Percentiles rank a stretch among this genome's conserved stretches.
These are phyloP conservation scores for Drosophila trapezifrons DNA, from an alignment of 1,140 invertebrate species.

Conservation along the genomic window DNA sequence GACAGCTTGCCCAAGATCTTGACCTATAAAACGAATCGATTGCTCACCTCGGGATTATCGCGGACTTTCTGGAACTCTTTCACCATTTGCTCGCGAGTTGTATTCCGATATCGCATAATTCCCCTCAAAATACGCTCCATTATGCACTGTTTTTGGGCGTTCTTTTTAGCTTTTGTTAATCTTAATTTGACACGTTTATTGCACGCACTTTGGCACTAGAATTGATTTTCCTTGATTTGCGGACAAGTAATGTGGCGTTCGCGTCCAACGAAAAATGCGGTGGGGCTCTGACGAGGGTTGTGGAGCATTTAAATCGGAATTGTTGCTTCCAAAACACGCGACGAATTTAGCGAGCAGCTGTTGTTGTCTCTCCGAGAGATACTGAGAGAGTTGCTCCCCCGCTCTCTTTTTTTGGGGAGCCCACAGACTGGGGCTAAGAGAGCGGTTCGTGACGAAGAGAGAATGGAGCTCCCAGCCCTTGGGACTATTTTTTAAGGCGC, in stretches of 20 bases:
- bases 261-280: slow-evolving; percentile 28
- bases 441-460: background rate
- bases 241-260: slow-evolving; percentile 27
- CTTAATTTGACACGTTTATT: slow-evolving; percentile 52
- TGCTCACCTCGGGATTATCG: slow-evolving; percentile 93
- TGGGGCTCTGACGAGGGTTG: slow-evolving; percentile 38
- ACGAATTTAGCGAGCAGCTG: slow-evolving; percentile 41
- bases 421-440: slow-evolving; percentile 1
- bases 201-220: slow-evolving; percentile 46
- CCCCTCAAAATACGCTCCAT: slow-evolving; percentile 95
- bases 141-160: background rate
- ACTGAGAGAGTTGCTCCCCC: slow-evolving; percentile 3
- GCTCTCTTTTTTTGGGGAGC: slow-evolving; percentile 14
- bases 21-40: slow-evolving; percentile 7
- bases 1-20: slow-evolving; percentile 21
- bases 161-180: slow-evolving; percentile 6
- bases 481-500: slow-evolving; percentile 4
- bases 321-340: slow-evolving; percentile 75
- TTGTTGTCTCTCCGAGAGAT: slow-evolving; percentile 39
- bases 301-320: slow-evolving; percentile 62
- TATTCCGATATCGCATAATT: slow-evolving; percentile 93
- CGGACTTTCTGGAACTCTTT: slow-evolving; percentile 94
- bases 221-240: slow-evolving; percentile 41
- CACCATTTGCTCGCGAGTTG: slow-evolving; percentile 93
- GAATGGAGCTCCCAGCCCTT: background rate